Percentiles rank a stretch among this genome's conserved stretches.
Conservation (phyloP, 64 coral and sea anemone species). For the Catalaphyllia jardinei region DNA sequence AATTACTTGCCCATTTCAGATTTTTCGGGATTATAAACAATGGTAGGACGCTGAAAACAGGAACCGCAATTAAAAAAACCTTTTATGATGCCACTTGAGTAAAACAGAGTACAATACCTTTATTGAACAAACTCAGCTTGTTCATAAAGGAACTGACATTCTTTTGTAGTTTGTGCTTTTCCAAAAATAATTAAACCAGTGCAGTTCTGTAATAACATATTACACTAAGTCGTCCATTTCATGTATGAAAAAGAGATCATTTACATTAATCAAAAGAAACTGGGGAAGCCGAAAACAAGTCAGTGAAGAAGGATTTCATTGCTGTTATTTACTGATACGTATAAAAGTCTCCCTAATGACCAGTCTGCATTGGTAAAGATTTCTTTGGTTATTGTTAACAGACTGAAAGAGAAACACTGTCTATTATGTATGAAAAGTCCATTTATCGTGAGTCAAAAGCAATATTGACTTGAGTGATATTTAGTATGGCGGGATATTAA, state of each 20-base stretch:
- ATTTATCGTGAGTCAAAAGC: neutral
- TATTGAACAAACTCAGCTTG: neutral
- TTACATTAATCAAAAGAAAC: too few relatives aligned
- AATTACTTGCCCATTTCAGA: neutral
- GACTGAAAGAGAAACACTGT: neutral
- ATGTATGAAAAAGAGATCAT: too few relatives aligned
- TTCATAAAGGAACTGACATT: neutral
- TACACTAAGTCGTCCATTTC: too few relatives aligned
- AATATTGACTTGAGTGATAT: slow-evolving; percentile 8
- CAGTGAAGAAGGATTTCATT: too few relatives aligned
- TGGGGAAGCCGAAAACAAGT: too few relatives aligned
- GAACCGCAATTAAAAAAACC: neutral
- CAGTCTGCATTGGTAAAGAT: too few relatives aligned
- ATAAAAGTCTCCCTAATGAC: too few relatives aligned
- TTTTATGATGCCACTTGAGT: neutral
- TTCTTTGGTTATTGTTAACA: neutral
- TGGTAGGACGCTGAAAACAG: neutral
- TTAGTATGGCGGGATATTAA: neutral
- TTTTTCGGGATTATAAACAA: neutral
- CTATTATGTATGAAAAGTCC: neutral
- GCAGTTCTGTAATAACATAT: too few relatives aligned
- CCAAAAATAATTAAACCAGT: neutral
- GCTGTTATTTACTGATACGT: too few relatives aligned
- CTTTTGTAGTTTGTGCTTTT: neutral
- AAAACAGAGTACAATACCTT: neutral